Evolutionary conservation across 2,797 vertebrate species (phyloP), one percentile per base, ranked within the genome.

Genomic region (Epinephelus awoara): DNA sequence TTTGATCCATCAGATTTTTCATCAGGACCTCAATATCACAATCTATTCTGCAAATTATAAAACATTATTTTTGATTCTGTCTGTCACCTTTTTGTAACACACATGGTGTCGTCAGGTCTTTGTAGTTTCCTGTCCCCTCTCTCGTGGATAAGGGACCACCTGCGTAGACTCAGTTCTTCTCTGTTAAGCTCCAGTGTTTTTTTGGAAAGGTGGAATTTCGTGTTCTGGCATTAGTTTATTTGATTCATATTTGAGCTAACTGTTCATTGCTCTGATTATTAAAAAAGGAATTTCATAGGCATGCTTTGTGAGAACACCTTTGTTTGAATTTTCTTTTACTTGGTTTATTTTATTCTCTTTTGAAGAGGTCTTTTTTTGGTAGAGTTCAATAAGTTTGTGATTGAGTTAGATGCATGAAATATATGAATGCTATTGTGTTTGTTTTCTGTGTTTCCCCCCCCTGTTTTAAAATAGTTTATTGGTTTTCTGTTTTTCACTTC

Each of bases 261-360:
- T 87, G 83, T 88, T 90, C 88, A 91, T 89, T 91, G 88, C 91
- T 93, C 90, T 89, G 87, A 77, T 90, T 88, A 80, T 91, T 88
- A 85, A 89, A 86, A 79, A 75, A 68, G 0, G 72, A 0, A 82
- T 82, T 78, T 76, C 75, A 79, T 49, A 19, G 61, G 88, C 91
- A 93, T 92, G 90, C 75, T 69, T 62, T 56, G 27, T 55, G 51
- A 72, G 64, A 90, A 74, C 63, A 72, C 38, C 42, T 56, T 75
- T 38, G 51, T 79, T 88, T 70, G 47, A 66, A 55, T 75, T 69
- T 46, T 40, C 2, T 46, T 73, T 54, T 50, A 12, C 9, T 67
- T 38, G 12, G 47, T 84, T 86, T 23, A 38, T 80, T 79, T 80
- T 69, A 42, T 79, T 81, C 13, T 61, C 2, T 67, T 82, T 83